phyloP scores from a whole-genome alignment of 2,888 invertebrate genomes.

The Gnatocerus cornutus region DNA sequence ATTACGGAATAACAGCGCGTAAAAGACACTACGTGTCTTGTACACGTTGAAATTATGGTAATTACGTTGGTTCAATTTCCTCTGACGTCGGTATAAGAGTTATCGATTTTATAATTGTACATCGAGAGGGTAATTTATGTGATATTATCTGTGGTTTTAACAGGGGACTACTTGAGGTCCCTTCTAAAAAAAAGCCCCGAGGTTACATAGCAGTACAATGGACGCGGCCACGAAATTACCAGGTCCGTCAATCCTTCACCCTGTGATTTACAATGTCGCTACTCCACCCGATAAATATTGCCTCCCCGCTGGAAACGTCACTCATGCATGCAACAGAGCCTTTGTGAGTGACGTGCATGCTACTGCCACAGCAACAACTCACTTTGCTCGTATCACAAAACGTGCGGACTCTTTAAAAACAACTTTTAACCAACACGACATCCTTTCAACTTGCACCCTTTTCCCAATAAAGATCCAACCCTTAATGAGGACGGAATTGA shows the following conservation, averaged over 20 bases:
- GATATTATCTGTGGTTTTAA: constrained; percentile 42
- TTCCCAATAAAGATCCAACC: constrained; percentile 10
- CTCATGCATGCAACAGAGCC: constrained; percentile 56
- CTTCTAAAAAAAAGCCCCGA: constrained; percentile 32
- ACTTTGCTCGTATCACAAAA: constrained; percentile 40
- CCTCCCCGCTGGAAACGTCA: constrained; percentile 55
- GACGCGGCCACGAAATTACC: constrained; percentile 60
- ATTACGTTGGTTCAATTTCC: constrained; percentile 44
- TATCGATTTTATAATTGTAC: constrained; percentile 48
- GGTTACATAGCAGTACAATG: constrained; percentile 58
- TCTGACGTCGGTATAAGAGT: constrained; percentile 32
- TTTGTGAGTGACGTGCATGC: constrained; percentile 54
- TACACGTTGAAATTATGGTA: constrained; percentile 35
- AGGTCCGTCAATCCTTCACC: constrained; percentile 56
- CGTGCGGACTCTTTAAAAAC: constrained; percentile 37
- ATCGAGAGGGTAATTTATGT: constrained; percentile 39
- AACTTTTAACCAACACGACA: constrained; percentile 35
- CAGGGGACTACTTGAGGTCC: constrained; percentile 27
- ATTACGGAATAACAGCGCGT: constrained; percentile 9
- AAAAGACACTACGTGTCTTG: constrained; percentile 26
- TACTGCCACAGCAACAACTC: constrained; percentile 57
- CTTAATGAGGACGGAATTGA: constrained; percentile 26
- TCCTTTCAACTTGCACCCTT: constrained; percentile 12
- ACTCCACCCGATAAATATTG: constrained; percentile 62
- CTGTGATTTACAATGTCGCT: constrained; percentile 63